Base-by-base conservation (phyloP, 2,888 invertebrate species). In the Camponotus fellah region DNA sequence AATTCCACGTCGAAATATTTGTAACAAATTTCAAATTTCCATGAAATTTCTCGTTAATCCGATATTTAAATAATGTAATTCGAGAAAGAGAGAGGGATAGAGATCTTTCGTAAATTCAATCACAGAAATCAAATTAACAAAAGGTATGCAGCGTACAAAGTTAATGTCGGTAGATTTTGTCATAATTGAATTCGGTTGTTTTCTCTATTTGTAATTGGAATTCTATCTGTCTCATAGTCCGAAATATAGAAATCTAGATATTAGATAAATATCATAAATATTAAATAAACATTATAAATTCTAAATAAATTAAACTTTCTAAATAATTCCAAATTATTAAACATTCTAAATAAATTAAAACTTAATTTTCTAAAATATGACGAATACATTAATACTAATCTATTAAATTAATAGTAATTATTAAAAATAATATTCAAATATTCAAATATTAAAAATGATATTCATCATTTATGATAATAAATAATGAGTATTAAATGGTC, bases 31-130 rank as follows among this genome's bases (percentile, higher is more conserved):
- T 56, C n/a, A 2, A 34, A 74, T 26, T 26, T 26, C 4, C 46
- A 4, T 9, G 5, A 46, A 46, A 46, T 53, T n/a, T 43, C 9
- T 58, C 37, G 4, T 53, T 75, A 64, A 76, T 65, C n/a, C 40
- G 37, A 65, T 40, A 76, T 66, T 37, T 76, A 53, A 76, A 53
- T 76, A 65, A 66, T 21, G 10, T 6, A 40, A 12, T 40, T 64
- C 2, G 12, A 66, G 26, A 53, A 40, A 37, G 46, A 46, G 12
- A 53, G n/a, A 6, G 49, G 0, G 14, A 46, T 4, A 46, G 46
- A 46, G 5, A 1, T 3, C 17, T 49, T 58, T 46, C 37, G 37
- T n/a, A 3, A 65, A 56, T 40, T 2, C 53, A 66, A 65, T 40
- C 56, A 56, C 17, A 66, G 53, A 53, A 65, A 66, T 53, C 12